Evolutionary conservation across 2,888 invertebrate species (phyloP), one percentile per base, ranked within the genome.

Genomic region (Plusia festucae): DNA sequence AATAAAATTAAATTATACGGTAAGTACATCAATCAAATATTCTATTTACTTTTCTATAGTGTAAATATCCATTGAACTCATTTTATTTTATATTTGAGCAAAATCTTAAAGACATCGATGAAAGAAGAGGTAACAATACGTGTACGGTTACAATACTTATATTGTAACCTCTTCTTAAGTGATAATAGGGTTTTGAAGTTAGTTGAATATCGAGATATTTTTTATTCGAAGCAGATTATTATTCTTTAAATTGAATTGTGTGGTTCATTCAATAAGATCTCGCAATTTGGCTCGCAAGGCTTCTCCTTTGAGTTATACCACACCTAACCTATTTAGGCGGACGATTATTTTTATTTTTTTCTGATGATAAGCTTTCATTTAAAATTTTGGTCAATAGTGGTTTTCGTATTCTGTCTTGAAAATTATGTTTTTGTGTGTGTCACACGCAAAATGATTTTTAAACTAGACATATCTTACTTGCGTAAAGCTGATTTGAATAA

Each of bases 1-100:
- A 98, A 98, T 92, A 98, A 98, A 95, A 98, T 98, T 86, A 99
- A 98, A 95, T 95, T 99, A 79, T 99, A 98, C 90, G 99, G 98
- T 98, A 92, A 93, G 94, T 90, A 49, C 4, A n/a, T n/a, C n/a
- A n/a, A n/a, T n/a, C n/a, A n/a, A n/a, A n/a, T n/a, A n/a, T n/a
- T n/a, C n/a, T n/a, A n/a, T n/a, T n/a, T n/a, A n/a, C n/a, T n/a
- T n/a, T n/a, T n/a, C n/a, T n/a, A n/a, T n/a, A n/a, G n/a, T n/a
- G n/a, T n/a, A n/a, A n/a, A n/a, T n/a, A n/a, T n/a, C n/a, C n/a
- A n/a, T n/a, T n/a, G n/a, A 0, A n/a, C 0, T 40, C 0, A n/a
- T 40, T 40, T 40, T 5, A 40, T 40, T 40, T n/a, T 40, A 34
- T 34, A 34, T 15, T 15, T 4, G 15, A 34, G 4, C 3, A 34